Conservation (phyloP, 2,888 invertebrate species). For the Acrocyrtus sp. region DNA sequence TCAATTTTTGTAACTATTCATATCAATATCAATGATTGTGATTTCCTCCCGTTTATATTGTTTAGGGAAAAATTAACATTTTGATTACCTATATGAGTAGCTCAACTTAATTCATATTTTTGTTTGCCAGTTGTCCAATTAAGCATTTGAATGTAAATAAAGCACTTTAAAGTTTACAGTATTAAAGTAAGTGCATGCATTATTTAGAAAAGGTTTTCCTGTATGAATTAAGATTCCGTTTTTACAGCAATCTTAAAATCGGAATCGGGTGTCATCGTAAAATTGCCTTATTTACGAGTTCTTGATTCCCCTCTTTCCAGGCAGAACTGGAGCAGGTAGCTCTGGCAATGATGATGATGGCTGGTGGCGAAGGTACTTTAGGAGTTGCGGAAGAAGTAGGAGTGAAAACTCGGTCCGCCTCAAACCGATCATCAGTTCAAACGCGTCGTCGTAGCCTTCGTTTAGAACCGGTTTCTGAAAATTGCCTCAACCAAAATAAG, state of each 20-base stretch:
- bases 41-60: too few relatives aligned
- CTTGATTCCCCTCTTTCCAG: slow-evolving; percentile 19
- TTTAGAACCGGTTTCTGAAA: slow-evolving; percentile 49
- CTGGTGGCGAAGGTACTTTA: slow-evolving; percentile 43
- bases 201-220: too few relatives aligned
- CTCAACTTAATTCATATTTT: too few relatives aligned
- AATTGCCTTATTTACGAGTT: not conserved
- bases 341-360: slow-evolving; percentile 58
- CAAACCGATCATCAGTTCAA: slow-evolving; percentile 11
- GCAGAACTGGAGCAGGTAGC: slow-evolving; percentile 54
- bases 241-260: slow-evolving; percentile 5
- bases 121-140: too few relatives aligned
- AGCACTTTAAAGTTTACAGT: too few relatives aligned
- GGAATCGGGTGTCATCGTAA: not conserved
- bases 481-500: slow-evolving; percentile 29
- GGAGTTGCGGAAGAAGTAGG: slow-evolving; percentile 8
- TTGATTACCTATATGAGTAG: too few relatives aligned
- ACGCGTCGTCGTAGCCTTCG: not conserved
- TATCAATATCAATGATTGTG: too few relatives aligned
- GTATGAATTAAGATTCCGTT: slow-evolving; percentile 11
- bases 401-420: slow-evolving; percentile 26
- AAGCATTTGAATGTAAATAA: too few relatives aligned
- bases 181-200: too few relatives aligned
- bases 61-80: too few relatives aligned
- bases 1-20: too few relatives aligned